These are phyloP conservation scores for Benthosema pterotum DNA, from an alignment of 2,797 vertebrate genomes.

Conservation along the genomic window DNA sequence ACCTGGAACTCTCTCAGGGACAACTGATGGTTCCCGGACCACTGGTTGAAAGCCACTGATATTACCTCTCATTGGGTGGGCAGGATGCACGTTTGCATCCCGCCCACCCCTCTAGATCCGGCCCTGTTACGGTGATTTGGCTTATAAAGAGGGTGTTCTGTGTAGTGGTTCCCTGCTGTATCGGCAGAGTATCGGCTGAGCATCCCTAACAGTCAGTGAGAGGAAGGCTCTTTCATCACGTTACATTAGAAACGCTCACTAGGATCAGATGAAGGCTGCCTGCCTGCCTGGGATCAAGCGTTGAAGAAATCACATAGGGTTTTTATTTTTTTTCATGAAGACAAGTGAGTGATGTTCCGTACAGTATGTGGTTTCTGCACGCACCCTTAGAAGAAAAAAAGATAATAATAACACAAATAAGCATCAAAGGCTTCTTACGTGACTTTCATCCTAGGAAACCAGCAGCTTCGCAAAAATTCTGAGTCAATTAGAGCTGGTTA, in stretches of 20 bases:
- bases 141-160: conserved; percentile 41
- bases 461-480: conserved; percentile 61
- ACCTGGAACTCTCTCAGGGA: too few relatives aligned
- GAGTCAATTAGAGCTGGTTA: conserved; percentile 68
- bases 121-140: conserved; percentile 13
- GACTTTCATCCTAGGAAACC: conserved; percentile 74
- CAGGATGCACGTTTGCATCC: too few relatives aligned
- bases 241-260: conserved; percentile 72
- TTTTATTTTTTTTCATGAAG: conserved; percentile 33
- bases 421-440: conserved; percentile 71
- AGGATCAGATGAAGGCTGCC: conserved; percentile 61
- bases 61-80: too few relatives aligned
- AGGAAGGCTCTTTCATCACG: conserved; percentile 54
- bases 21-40: too few relatives aligned
- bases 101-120: too few relatives aligned
- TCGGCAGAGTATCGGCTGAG: conserved; percentile 32
- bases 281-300: conserved; percentile 18
- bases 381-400: conserved; percentile 43
- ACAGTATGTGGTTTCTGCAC: conserved; percentile 38
- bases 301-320: conserved; percentile 38
- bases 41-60: too few relatives aligned
- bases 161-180: conserved; percentile 62
- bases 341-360: conserved; percentile 55
- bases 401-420: background rate
- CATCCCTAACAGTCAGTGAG: conserved; percentile 47